Base-by-base conservation (phyloP, 2,888 invertebrate genomes). In the Bellardia bayeri region DNA sequence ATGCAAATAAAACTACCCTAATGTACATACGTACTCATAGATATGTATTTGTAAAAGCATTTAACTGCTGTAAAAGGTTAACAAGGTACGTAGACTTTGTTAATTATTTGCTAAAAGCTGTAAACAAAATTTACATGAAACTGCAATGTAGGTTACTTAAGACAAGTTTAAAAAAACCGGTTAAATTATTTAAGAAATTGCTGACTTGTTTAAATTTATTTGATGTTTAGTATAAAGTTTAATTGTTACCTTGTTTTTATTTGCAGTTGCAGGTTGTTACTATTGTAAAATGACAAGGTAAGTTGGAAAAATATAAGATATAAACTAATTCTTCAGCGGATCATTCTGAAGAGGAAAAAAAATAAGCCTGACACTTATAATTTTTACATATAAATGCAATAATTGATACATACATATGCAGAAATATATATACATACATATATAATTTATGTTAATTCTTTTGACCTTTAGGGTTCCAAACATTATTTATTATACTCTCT, bases 131-230 rank as follows among this genome's bases (percentile, higher is more conserved):
- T 30, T 69, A 71, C 49, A 58, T 69, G 76, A 40, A 64, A 76
- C 54, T 71, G 14, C 16, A 56, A 74, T 82, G 81, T 66, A 75
- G 58, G 83, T 71, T 78, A 71, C 16, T 40, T 58, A 51, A 69
- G 68, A 61, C 61, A 68, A 51, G 42, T 76, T 76, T 37, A 63
- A 8, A 30, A 64, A 37, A 78, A 78, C 71, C 76, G 71, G 83
- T 78, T 78, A 37, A 71, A 11, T 37, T 78, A 5, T 78, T 66
- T 54, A 64, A 30, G 45, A 64, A 23, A 45, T 40, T 4, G 13
- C 13, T 3, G 40, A 42, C 11, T 40, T 64, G 37, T 40, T 64
- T 45, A 74, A 74, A 58, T 69, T 11, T n/a, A 61, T 30, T 78
- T 69, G 3, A 33, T 56, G 33, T 78, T 76, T 61, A 16, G 2